These are phyloP conservation scores for Channallabes apus DNA, from an alignment of 2,797 vertebrate species.

Conservation along the genomic window DNA sequence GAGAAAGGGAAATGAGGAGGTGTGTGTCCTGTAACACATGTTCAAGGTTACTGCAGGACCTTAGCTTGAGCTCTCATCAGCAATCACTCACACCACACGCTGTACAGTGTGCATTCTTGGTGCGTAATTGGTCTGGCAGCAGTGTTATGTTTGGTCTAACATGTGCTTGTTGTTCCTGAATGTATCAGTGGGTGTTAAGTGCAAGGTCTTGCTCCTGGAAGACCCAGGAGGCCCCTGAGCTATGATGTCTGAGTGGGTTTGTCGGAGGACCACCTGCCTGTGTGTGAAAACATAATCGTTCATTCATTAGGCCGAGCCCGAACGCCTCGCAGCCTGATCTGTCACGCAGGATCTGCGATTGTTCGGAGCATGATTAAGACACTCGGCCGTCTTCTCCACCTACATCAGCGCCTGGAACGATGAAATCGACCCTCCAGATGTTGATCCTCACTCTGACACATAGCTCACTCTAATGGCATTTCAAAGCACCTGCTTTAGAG, in stretches of 20 bases:
- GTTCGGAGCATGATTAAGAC: conserved; percentile 38
- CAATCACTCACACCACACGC: conserved; percentile 7
- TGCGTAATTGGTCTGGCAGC: conserved; percentile 52
- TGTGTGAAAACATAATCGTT: conserved; percentile 67
- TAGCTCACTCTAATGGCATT: neutral
- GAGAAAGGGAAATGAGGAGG: conserved; percentile 3
- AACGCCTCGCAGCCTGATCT: conserved; percentile 34
- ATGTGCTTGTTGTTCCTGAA: conserved; percentile 47
- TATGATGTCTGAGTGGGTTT: conserved; percentile 56
- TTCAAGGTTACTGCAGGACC: conserved; percentile 35
- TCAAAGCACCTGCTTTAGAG: conserved; percentile 30
- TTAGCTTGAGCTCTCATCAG: conserved; percentile 27
- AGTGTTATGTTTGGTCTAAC: conserved; percentile 58
- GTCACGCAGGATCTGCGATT: conserved; percentile 22
- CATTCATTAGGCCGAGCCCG: conserved; percentile 69
- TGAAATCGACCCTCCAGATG: conserved; percentile 39
- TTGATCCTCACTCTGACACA: neutral
- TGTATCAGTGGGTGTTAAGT: conserved; percentile 53
- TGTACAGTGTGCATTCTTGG: conserved; percentile 49
- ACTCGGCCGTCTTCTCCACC: neutral
- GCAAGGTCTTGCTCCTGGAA: conserved; percentile 47
- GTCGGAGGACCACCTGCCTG: conserved; percentile 66
- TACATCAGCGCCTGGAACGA: conserved; percentile 17
- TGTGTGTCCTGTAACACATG: conserved; percentile 16
- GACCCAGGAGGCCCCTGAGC: conserved; percentile 25